These are phyloP conservation scores for Rhinoderma darwinii DNA, from an alignment of 2,113 vertebrate species.

Conservation along the genomic window DNA sequence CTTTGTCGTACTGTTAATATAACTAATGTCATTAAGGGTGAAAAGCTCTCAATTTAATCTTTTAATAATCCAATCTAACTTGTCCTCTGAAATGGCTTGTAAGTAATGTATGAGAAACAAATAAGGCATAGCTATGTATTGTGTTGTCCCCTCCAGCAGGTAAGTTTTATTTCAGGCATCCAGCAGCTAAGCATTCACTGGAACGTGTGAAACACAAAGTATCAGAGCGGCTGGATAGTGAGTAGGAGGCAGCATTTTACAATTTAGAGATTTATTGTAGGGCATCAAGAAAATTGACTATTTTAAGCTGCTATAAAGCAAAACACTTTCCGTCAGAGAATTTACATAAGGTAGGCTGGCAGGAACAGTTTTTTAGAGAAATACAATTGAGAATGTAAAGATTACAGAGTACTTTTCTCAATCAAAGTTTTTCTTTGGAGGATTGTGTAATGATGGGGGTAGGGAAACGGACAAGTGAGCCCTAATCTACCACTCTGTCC, in stretches of 20 bases:
- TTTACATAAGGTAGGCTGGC: conserved; percentile 39
- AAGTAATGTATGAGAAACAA: conserved; percentile 24
- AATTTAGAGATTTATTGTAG: conserved; percentile 51
- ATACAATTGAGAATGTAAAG: conserved; percentile 13
- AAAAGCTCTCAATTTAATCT: conserved; percentile 17
- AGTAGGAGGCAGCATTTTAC: conserved; percentile 49
- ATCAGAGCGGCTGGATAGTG: conserved; percentile 40
- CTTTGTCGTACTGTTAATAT: not conserved
- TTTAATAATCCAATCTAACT: conserved; percentile 36
- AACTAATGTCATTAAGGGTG: not conserved
- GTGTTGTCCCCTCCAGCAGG: conserved; percentile 43
- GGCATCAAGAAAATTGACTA: conserved; percentile 53
- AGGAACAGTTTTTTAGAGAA: conserved; percentile 25
- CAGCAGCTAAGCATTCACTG: conserved; percentile 41
- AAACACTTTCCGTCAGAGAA: conserved; percentile 5
- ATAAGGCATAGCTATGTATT: conserved; percentile 17
- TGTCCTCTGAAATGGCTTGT: conserved; percentile 20
- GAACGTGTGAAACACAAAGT: conserved; percentile 37
- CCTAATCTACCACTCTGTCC: no score
- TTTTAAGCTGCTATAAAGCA: conserved; percentile 46
- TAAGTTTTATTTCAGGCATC: conserved; percentile 45
- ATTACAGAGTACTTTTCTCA: conserved; percentile 14
- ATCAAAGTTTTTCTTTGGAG: not conserved
- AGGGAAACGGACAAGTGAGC: no score
- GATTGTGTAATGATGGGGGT: no score